phyloP scores from a whole-genome alignment of 2,888 invertebrate genomes.

The Sycophila texana region DNA sequence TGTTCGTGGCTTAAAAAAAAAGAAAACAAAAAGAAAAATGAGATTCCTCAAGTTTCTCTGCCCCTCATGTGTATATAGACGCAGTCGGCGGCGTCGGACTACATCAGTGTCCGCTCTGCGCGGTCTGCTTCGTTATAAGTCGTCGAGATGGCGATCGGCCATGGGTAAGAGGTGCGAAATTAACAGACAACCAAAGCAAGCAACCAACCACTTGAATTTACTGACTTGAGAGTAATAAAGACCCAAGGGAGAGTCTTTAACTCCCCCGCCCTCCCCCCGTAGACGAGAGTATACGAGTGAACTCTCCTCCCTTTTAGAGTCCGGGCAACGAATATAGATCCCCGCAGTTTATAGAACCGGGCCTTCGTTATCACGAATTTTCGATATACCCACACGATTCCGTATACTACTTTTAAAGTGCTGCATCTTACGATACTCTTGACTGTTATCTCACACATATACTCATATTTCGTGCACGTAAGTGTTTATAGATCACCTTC shows the following conservation, averaged over 20 bases:
- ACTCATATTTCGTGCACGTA: slow-evolving; percentile 34
- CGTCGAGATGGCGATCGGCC: slow-evolving; percentile 51
- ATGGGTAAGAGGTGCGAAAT: slow-evolving; percentile 57
- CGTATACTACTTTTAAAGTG: neutral
- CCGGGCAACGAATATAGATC: too few relatives aligned
- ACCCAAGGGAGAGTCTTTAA: slow-evolving; percentile 4
- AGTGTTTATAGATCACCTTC: slow-evolving; percentile 24
- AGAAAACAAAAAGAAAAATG: slow-evolving; percentile 1
- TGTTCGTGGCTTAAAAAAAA: neutral
- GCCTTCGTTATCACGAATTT: too few relatives aligned
- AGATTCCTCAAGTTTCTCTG: slow-evolving; percentile 36
- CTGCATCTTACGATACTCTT: too few relatives aligned
- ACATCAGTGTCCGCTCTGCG: slow-evolving; percentile 48
- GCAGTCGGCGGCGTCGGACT: slow-evolving; percentile 52
- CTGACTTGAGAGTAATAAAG: neutral
- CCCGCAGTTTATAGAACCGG: too few relatives aligned
- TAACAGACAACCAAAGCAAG: slow-evolving; percentile 16
- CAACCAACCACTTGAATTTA: slow-evolving; percentile 21
- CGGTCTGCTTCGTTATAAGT: slow-evolving; percentile 54
- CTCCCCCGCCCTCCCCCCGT: too few relatives aligned
- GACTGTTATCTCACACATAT: too few relatives aligned
- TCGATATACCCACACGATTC: neutral
- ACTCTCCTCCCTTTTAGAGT: too few relatives aligned
- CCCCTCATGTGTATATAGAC: slow-evolving; percentile 39
- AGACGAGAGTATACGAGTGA: too few relatives aligned